phyloP scores from a whole-genome alignment of 2,113 vertebrate genomes.

The Sapayoa aenigma region DNA sequence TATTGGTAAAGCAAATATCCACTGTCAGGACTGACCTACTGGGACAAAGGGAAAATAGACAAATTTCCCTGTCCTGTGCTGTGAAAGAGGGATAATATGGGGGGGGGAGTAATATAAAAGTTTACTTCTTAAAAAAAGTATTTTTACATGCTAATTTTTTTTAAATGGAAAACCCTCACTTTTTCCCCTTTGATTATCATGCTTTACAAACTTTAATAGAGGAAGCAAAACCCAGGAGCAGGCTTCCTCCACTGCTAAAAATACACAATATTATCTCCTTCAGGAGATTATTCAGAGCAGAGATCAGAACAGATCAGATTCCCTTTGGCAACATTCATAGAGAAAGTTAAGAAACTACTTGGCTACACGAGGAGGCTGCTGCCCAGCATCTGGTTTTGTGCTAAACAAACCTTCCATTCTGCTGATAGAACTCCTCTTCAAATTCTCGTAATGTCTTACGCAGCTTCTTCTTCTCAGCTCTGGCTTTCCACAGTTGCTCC shows the following conservation, averaged over 20 bases:
- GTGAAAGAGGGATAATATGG: neutral
- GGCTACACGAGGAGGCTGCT: neutral
- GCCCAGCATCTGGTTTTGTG: neutral
- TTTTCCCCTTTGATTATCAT: neutral
- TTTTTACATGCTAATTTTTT: neutral
- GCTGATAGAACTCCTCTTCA: constrained; percentile 94
- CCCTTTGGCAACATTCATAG: neutral
- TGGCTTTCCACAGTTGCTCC: constrained; percentile 97
- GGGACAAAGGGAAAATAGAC: neutral
- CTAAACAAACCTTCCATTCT: constrained; percentile 89
- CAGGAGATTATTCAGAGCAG: neutral
- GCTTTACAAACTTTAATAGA: neutral
- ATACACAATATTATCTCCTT: neutral
- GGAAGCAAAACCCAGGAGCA: neutral
- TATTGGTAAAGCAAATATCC: neutral
- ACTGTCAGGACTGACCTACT: neutral
- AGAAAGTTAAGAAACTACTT: neutral
- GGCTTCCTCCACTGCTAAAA: neutral
- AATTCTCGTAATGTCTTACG: constrained; percentile 92
- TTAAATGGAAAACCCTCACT: accelerated
- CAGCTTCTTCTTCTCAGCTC: constrained; percentile 96
- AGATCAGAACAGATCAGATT: neutral
- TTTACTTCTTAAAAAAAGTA: accelerated
- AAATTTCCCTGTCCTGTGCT: neutral
- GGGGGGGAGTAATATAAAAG: neutral